Evolutionary conservation across 2,113 vertebrate species (phyloP), one percentile per base, ranked within the genome.

Genomic region (Stigmatopora argus): DNA sequence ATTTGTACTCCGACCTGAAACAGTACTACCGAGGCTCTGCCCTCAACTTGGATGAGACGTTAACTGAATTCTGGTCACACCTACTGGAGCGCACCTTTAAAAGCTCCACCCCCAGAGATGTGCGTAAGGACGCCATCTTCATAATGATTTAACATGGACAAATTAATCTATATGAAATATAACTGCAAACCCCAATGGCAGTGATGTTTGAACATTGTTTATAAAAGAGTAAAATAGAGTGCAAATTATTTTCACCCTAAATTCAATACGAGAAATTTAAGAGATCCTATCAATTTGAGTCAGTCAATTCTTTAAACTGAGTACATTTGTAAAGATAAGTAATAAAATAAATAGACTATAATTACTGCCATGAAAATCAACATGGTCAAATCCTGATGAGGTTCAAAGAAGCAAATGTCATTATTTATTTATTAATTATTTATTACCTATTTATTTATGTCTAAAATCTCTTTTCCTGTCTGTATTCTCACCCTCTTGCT

Each of bases 61-160:
- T 98, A 73, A 90, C 92, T 0, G 95, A 97, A 65, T 96, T 98
- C 90, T 98, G 95, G 95, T 92, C 91, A 18, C 92, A 84, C 26
- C 89, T 97, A 55, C 87, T 96, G 68, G 95, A 98, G 85, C 88
- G 91, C 35, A 90, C 92, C 10, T 94, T 98, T 86, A 91, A 91
- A 78, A 80, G 38, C 64, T 75, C 88, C 67, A 66, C 91, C 71
- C 89, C 92, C 53, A 78, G 90, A 11, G 82, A 87, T 1, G 86
- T 87, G 60, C 78, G 80, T 77, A 34, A 4, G 4, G 2, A 57
- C 41, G 14, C 23, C 8, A 58, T 35, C 9, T 31, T n/a, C 23
- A 31, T 3, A 7, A 41, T 14, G 5, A 44, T 23, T 19, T 44
- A 13, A 21, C 12, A 11, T 44, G 41, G 38, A 7, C 38, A 44